Evolutionary conservation across 2,888 invertebrate genomes (phyloP), one percentile per base, ranked within the genome.

Genomic region (Apamea epomidion): DNA sequence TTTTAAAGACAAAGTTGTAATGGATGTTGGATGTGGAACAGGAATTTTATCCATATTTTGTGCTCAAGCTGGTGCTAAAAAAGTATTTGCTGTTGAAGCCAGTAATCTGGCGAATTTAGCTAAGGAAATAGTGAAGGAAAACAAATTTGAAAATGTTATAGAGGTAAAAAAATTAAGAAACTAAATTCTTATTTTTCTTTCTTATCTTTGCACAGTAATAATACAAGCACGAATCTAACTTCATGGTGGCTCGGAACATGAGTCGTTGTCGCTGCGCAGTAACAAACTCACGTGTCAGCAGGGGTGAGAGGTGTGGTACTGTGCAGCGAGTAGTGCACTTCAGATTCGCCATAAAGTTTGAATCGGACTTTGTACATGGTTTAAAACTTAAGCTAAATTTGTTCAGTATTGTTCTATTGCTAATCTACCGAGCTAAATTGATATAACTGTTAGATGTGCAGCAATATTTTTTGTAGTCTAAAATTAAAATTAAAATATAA

Each of bases 41-140:
- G 99, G 99, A 48, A 98, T 99, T 89, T 95, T 99, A 48, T 99
- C 99, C 2, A 96, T 99, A 91, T 99, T 99, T 94, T 99, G 99
- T 94, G 99, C 99, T 64, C 95, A 98, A 95, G 99, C 99, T 54
- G 99, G 99, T n/a, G 99, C 99, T 10, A 97, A 97, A 80, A 98
- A 98, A 94, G 99, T 99, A 0, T 99, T 98, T 93, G 98, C 99
- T 16, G 97, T 99, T 1, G 99, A 99, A 97, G 99, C 98, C 4
- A 98, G 98, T 90, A 97, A 98, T 85, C 94, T 98, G 62, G 98
- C 98, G 8, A 95, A 96, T 90, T 93, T 98, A 74, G 98, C 98
- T 2, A 95, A 97, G 84, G 97, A 98, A 92, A 96, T 98, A 37
- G 97, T 98, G 0, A 97, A 97, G 86, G 98, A 98, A 92, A 99